phyloP scores from a whole-genome alignment of 2,888 invertebrate species.

The Phlogophora meticulosa region DNA sequence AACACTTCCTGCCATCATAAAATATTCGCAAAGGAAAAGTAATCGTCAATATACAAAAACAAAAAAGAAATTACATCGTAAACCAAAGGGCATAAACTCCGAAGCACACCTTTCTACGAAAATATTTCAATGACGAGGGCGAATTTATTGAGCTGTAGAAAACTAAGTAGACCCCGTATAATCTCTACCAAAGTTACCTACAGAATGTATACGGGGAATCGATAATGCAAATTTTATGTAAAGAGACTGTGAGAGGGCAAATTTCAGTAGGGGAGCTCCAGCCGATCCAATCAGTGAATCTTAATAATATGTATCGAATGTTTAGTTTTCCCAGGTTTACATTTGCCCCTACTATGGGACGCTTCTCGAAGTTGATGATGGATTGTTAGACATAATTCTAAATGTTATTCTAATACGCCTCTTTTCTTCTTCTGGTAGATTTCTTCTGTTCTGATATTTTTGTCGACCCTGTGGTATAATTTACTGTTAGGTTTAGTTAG shows the following conservation, averaged over 20 bases:
- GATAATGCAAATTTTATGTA: constrained; percentile 90
- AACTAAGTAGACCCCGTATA: constrained; percentile 75
- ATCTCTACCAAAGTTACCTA: constrained; percentile 67
- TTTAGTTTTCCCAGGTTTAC: constrained; percentile 79
- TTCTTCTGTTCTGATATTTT: too few relatives aligned
- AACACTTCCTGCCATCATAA: neutral
- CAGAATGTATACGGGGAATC: constrained; percentile 73
- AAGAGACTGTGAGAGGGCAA: constrained; percentile 83
- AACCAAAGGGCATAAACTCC: constrained; percentile 58
- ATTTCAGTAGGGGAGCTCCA: constrained; percentile 76
- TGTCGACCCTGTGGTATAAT: too few relatives aligned
- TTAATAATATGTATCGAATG: constrained; percentile 87
- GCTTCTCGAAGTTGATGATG: neutral
- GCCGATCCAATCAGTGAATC: constrained; percentile 79
- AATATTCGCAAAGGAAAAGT: constrained; percentile 10
- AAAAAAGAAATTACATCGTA: constrained; percentile 60
- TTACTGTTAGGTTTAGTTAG: too few relatives aligned
- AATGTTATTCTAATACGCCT: neutral
- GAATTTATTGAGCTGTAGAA: constrained; percentile 73
- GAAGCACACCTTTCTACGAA: constrained; percentile 65
- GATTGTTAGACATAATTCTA: neutral
- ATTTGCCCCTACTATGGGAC: constrained; percentile 67
- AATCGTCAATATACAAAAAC: constrained; percentile 37
- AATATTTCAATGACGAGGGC: constrained; percentile 70
- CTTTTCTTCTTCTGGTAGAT: neutral